Evolutionary conservation across 2,888 invertebrate genomes (phyloP).

Genomic region (Noctua fimbriata): DNA sequence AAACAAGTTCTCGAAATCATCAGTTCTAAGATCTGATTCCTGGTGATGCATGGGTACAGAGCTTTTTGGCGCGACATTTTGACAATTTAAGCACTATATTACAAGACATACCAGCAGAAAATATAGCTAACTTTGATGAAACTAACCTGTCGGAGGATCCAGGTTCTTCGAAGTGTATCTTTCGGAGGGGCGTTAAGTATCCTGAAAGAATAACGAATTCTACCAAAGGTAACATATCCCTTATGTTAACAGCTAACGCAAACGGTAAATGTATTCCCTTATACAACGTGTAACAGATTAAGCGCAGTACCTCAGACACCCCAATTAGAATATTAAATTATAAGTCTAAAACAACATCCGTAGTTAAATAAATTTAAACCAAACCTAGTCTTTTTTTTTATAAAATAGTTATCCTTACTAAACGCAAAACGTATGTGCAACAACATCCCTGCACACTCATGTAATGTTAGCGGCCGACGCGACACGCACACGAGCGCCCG

Average conservation of each 20-base stretch:
- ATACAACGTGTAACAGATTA: too few species aligned
- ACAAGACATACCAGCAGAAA: slow-evolving; percentile 21
- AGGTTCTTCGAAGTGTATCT: slow-evolving; percentile 21
- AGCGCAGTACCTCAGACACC: too few species aligned
- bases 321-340: too few species aligned
- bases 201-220: slow-evolving; percentile 37
- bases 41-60: slow-evolving; percentile 1
- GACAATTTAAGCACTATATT: slow-evolving; percentile 13
- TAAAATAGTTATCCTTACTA: too few species aligned
- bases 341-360: too few species aligned
- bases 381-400: too few species aligned
- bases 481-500: too few species aligned
- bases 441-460: too few species aligned
- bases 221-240: slow-evolving; percentile 57
- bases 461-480: too few species aligned
- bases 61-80: slow-evolving; percentile 3
- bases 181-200: slow-evolving; percentile 45
- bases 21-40: slow-evolving; percentile 4
- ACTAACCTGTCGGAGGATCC: slow-evolving; percentile 56
- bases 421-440: too few species aligned
- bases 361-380: too few species aligned
- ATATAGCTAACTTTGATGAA: slow-evolving; percentile 53
- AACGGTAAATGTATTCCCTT: slow-evolving; percentile 22
- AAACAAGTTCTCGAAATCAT: not conserved
- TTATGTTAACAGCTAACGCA: slow-evolving; percentile 43